These are phyloP conservation scores for Terebella lapidaria DNA, from an alignment of 2,888 invertebrate species.

Conservation along the genomic window DNA sequence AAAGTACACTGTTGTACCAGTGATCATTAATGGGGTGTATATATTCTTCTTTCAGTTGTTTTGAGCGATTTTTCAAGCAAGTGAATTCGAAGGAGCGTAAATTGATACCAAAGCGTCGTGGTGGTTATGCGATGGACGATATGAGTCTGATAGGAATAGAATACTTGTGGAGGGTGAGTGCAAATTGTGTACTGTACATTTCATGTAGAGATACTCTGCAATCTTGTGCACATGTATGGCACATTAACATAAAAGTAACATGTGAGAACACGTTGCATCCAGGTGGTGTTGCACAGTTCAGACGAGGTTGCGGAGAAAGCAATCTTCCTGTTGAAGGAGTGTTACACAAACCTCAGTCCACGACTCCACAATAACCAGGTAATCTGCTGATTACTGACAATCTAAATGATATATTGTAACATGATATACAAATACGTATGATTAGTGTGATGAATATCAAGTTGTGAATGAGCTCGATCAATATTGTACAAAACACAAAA, in stretches of 20 bases:
- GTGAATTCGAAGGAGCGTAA: constrained; percentile 94
- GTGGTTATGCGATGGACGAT: constrained; percentile 75
- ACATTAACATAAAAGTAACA: too few species aligned
- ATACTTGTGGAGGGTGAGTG: constrained; percentile 84
- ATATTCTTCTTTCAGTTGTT: constrained; percentile 53
- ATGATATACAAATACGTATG: neutral
- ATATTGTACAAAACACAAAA: too few species aligned
- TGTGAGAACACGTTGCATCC: too few species aligned
- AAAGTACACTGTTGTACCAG: neutral
- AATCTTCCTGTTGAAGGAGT: constrained; percentile 84
- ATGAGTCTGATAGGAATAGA: constrained; percentile 92
- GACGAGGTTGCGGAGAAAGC: constrained; percentile 91
- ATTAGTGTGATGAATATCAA: neutral
- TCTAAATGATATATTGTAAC: neutral
- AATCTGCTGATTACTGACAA: neutral
- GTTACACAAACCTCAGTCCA: constrained; percentile 88
- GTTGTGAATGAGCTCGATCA: neutral
- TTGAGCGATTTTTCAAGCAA: constrained; percentile 83
- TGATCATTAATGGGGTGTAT: neutral
- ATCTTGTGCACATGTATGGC: too few species aligned
- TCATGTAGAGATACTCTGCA: too few species aligned
- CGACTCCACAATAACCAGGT: constrained; percentile 66
- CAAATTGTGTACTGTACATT: too few species aligned
- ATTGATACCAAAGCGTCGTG: constrained; percentile 76
- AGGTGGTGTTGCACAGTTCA: constrained; percentile 79